Evolutionary conservation across 1,140 invertebrate genomes (phyloP).

Genomic region (Procambarus virginalis): DNA sequence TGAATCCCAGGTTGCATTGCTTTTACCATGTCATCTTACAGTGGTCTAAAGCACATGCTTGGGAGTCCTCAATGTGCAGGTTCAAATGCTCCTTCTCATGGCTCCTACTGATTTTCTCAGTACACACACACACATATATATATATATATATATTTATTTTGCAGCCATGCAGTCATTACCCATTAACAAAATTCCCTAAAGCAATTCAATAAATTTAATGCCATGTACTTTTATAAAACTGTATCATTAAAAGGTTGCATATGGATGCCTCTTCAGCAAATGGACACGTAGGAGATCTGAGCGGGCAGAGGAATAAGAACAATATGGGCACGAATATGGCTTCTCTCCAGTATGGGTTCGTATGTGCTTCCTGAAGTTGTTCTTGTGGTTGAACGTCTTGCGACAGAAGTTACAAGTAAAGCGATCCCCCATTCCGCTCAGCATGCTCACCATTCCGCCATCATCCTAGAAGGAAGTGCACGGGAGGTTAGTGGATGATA

Average conservation of each 20-base stretch:
- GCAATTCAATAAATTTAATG: not conserved
- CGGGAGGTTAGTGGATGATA: constrained; percentile 41
- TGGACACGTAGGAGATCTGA: constrained; percentile 49
- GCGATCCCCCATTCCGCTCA: constrained; percentile 35
- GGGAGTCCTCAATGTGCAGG: not conserved
- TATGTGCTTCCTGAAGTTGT: constrained; percentile 61
- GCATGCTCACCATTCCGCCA: constrained; percentile 49
- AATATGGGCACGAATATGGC: constrained; percentile 53
- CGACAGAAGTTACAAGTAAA: constrained; percentile 62
- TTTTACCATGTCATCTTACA: no score
- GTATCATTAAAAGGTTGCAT: not conserved
- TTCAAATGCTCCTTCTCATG: no score
- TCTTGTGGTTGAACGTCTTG: constrained; percentile 66
- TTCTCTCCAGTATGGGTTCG: constrained; percentile 61
- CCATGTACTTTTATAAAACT: not conserved
- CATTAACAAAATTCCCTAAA: not conserved
- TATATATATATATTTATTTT: not conserved
- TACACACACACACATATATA: not conserved
- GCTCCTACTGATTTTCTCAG: no score
- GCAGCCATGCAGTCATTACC: not conserved
- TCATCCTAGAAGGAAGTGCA: constrained; percentile 64
- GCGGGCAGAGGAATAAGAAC: constrained; percentile 55
- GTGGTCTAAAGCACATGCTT: no score
- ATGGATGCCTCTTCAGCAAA: constrained; percentile 46
- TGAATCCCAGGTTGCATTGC: no score